Percentiles rank a stretch among this genome's conserved stretches.
Evolutionary conservation across 2,113 vertebrate species (phyloP).

Genomic region (Phocoena phocoena): DNA sequence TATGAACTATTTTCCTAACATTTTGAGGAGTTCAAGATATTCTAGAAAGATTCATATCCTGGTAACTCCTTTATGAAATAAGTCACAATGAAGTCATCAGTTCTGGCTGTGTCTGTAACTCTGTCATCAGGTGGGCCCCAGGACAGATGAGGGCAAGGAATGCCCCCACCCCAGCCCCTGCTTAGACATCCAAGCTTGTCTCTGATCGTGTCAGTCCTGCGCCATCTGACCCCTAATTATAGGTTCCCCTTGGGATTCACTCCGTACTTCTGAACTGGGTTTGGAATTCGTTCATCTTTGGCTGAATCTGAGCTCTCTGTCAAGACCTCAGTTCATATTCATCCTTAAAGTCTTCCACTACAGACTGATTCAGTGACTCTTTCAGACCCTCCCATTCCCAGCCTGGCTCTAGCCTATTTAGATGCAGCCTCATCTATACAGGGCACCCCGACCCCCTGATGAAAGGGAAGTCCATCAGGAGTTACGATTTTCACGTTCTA

Average conservation of each 20-base stretch:
- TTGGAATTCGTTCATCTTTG: not conserved
- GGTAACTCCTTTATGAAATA: not conserved
- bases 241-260: not conserved
- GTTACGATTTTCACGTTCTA: not conserved
- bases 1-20: not conserved
- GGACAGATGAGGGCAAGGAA: not conserved
- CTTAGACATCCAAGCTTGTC: not conserved
- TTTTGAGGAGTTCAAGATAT: not conserved
- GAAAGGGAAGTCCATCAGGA: not conserved
- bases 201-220: not conserved
- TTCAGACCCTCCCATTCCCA: not conserved
- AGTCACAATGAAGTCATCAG: not conserved
- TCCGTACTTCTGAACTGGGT: not conserved
- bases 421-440: not conserved
- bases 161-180: fast-evolving
- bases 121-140: not conserved
- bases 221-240: not conserved
- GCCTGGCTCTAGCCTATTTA: not conserved
- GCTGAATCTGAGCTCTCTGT: not conserved
- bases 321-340: not conserved
- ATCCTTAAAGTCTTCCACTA: not conserved
- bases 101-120: not conserved
- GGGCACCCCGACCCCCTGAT: not conserved
- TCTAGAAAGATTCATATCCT: not conserved
- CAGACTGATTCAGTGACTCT: not conserved